Evolutionary conservation across 2,888 invertebrate species (phyloP), one percentile per base, ranked within the genome.

Genomic region (Eucera pruinosa): DNA sequence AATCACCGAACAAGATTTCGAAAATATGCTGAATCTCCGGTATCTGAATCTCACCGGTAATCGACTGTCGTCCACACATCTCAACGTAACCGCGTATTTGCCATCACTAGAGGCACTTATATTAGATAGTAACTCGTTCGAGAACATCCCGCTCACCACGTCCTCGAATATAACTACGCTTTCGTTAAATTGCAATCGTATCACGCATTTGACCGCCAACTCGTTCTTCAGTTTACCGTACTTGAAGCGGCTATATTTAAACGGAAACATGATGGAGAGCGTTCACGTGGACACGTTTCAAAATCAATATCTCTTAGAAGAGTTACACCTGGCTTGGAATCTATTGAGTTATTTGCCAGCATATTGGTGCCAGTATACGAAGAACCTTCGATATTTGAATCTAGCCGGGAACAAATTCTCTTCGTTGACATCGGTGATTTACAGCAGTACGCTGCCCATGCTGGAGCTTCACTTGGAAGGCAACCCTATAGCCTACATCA

Each of bases 101-200:
- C n/a, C n/a, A n/a, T n/a, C n/a, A n/a, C n/a, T n/a, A n/a, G n/a
- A n/a, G n/a, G n/a, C n/a, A n/a, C n/a, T n/a, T n/a, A n/a, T n/a
- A n/a, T n/a, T n/a, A n/a, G n/a, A n/a, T n/a, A n/a, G n/a, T n/a
- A n/a, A n/a, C n/a, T 65, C 39, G 5, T 57, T 90, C 4, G 43
- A 36, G 0, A 15, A 6, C 2, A 18, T 90, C 1, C 87, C 89
- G 1, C 68, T 86, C 0, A 47, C 33, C 7, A 33, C 3, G 3
- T 66, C 83, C 15, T 30, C 15, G 45, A 67, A 81, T 3, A 45
- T 91, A 4, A 82, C 70, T 0, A 86, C 60, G 36, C 76, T 90
- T 0, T 87, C 86, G 0, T 33, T 90, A 25, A 83, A 82, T 18
- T 69, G 85, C 27, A 91, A 91, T 55, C 25, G 78, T 0, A 80